Evolutionary conservation across 2,113 vertebrate species (phyloP).

Genomic region (Alosa alosa): DNA sequence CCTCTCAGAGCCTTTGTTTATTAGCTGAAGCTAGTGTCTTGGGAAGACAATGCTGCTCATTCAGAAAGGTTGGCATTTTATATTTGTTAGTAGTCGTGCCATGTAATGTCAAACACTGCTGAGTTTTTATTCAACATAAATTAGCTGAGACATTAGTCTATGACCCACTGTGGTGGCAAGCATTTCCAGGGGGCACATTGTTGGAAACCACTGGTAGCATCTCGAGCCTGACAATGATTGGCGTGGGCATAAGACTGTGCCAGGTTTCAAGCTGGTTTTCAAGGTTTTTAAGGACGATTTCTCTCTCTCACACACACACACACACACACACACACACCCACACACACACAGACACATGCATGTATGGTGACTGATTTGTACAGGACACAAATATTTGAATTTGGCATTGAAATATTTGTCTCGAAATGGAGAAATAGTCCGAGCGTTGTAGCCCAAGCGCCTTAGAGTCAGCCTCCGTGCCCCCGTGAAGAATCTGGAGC

Average conservation of each 20-base stretch:
- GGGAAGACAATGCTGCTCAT: neutral
- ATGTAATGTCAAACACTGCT: neutral
- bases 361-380: neutral
- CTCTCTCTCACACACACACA: neutral
- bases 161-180: neutral
- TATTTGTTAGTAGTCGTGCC: neutral
- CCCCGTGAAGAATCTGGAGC: neutral
- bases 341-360: neutral
- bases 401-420: neutral
- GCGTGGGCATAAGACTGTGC: neutral
- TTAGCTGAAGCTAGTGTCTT: neutral
- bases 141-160: neutral
- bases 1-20: neutral
- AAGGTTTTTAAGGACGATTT: neutral
- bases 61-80: neutral
- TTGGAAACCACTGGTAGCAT: neutral
- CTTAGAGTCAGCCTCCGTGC: neutral
- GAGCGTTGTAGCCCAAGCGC: neutral
- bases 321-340: neutral
- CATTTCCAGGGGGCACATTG: slow-evolving; percentile 4
- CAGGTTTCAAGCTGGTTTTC: neutral
- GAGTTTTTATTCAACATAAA: neutral
- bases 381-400: neutral
- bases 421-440: neutral
- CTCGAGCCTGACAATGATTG: neutral